Evolutionary conservation across 2,113 vertebrate species (phyloP), one percentile per base, ranked within the genome.

Genomic region (Paedocypris sp.): DNA sequence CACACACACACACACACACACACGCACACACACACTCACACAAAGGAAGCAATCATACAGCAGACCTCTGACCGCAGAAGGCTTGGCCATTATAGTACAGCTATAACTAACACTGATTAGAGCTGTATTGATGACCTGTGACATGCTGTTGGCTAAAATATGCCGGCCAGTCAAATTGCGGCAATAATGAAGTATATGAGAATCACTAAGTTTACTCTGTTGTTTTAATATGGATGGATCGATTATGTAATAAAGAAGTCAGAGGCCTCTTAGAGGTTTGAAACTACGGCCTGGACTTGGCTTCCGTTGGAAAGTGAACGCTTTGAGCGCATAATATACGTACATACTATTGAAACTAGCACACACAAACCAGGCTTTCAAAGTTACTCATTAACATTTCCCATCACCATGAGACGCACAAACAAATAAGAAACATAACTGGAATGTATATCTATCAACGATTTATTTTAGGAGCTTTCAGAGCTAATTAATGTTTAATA

Each of bases 131-230:
- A 93, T 88, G 82, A 83, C 72, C 77, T 67, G 76, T 87, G 89
- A 90, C 87, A 89, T 80, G 75, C 29, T 0, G 72, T 84, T 86
- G 87, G 85, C 86, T 84, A 80, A 87, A 85, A 87, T 85, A 88
- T 73, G 72, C 80, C 78, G 81, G 82, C 85, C 83, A 84, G 86
- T 88, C 86, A 88, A 88, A 88, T 80, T 87, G 81, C 78, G 77
- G 81, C 86, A 82, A 90, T 93, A 89, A 89, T 91, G 89, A 91
- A 91, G 86, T 87, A 90, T 90, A 88, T 87, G 88, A 87, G 85
- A 85, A 85, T 84, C 85, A 81, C 83, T 90, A 88, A 84, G 85
- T 91, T 89, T 89, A 88, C 93, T 91, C 87, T 87, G 83, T 80
- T 85, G 84, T 86, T 91, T 89, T 88, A 70, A 79, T 87, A 85